phyloP scores from a whole-genome alignment of 1,140 invertebrate genomes.

The Euura saliciscinereae region DNA sequence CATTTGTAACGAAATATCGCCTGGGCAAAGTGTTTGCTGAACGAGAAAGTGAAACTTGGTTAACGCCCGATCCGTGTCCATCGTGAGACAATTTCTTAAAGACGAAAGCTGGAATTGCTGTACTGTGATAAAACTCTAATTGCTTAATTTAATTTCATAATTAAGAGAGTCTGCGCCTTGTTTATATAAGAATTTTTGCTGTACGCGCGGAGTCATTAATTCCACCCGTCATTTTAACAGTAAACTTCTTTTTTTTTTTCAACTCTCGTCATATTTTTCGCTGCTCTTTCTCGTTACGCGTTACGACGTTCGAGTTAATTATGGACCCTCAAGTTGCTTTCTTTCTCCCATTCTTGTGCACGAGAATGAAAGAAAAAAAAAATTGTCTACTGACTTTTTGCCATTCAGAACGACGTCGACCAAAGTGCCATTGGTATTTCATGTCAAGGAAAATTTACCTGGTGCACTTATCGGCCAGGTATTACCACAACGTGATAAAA shows the following conservation, averaged over 20 bases:
- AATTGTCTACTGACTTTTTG: background rate
- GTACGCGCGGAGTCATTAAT: background rate
- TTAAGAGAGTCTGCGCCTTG: background rate
- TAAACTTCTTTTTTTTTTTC: too few species aligned
- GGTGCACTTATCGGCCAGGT: conserved; percentile 79
- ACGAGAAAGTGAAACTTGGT: background rate
- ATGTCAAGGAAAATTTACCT: conserved; percentile 78
- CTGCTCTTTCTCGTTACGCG: background rate
- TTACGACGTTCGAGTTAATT: background rate
- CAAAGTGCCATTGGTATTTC: conserved; percentile 72
- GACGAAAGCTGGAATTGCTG: background rate
- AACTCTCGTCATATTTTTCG: too few species aligned
- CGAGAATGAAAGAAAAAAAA: too few species aligned
- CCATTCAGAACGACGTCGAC: conserved; percentile 63
- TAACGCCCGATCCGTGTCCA: background rate
- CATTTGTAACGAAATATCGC: background rate
- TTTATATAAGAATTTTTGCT: background rate
- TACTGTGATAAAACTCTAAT: background rate
- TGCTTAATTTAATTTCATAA: background rate
- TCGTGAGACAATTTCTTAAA: conserved; percentile 1
- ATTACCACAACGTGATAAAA: conserved; percentile 65
- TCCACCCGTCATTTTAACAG: background rate
- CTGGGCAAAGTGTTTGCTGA: background rate
- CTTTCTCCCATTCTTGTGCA: too few species aligned
- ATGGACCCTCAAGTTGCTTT: background rate